A percentile compares a stretch with the other conserved stretches of the same genome.
These are phyloP conservation scores for Ovis aries DNA, from an alignment of 2,113 vertebrate species.

Conservation along the genomic window ARS-UI_Ramb_v3.0 NC_056067.1:55888501-55889000, in stretches of 20 bases:
- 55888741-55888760: constrained; percentile 76
- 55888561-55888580: not conserved
- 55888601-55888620: accelerated
- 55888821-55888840: constrained; percentile 95
- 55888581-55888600: not conserved
- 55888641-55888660: not conserved
- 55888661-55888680: not conserved
- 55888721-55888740: not conserved
- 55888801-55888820: constrained; percentile 92
- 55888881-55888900: constrained; percentile 86
- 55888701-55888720: accelerated
- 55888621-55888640: not conserved
- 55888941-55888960: not conserved
- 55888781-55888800: constrained; percentile 91
- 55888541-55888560: not conserved
- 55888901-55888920: not conserved
- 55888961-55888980: not conserved
- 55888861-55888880: constrained; percentile 93
- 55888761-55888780: constrained; percentile 97
- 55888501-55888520: accelerated
- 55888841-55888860: constrained; percentile 93
- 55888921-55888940: not conserved
- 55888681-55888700: not conserved
- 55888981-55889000: not conserved
- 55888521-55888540: not conserved